phyloP scores from a whole-genome alignment of 2,797 vertebrate genomes.

The Malacoraja senta region DNA sequence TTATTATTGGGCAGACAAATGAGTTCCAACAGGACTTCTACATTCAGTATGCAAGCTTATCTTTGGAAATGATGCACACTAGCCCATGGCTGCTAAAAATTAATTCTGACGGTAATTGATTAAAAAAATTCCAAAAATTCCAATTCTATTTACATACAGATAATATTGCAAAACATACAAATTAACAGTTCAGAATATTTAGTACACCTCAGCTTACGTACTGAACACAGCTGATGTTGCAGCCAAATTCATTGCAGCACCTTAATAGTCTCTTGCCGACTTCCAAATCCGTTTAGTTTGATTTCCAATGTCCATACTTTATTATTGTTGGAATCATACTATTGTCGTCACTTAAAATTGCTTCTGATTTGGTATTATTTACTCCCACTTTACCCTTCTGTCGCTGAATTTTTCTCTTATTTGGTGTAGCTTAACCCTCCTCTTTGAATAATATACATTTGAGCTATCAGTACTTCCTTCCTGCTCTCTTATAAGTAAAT shows the following conservation, averaged over 20 bases:
- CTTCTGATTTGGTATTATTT: not conserved
- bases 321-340: not conserved
- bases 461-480: not conserved
- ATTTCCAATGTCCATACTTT: not conserved
- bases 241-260: not conserved
- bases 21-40: not conserved
- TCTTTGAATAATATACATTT: not conserved
- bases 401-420: not conserved
- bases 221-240: not conserved
- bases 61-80: not conserved
- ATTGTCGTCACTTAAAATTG: not conserved
- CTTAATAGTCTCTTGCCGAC: no score
- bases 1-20: not conserved
- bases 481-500: not conserved
- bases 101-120: not conserved
- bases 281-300: not conserved
- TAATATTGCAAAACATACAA: not conserved
- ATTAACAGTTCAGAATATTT: not conserved
- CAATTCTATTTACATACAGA: not conserved
- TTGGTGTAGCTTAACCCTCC: not conserved
- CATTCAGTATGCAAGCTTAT: not conserved
- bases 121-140: not conserved
- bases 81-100: not conserved
- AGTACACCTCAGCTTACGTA: no score
- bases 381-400: not conserved